These are phyloP conservation scores for Epirrhoe tristata DNA, from an alignment of 2,888 invertebrate species.

Conservation along the genomic window DNA sequence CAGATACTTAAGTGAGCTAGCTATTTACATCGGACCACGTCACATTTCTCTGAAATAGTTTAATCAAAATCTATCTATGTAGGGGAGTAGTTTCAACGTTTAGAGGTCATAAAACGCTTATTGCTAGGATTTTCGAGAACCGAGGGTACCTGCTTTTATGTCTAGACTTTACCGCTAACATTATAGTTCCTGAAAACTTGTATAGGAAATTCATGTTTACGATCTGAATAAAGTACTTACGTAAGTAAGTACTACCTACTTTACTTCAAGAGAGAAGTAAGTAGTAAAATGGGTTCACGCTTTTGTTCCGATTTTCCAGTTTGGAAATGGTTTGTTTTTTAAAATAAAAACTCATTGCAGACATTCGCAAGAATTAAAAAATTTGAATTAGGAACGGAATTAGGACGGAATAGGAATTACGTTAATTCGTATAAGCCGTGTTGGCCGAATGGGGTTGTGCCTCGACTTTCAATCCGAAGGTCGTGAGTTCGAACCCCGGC, in stretches of 20 bases:
- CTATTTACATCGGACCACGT: conserved; percentile 2
- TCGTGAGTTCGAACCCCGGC: neutral
- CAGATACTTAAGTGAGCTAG: conserved; percentile 9
- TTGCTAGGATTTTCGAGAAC: conserved; percentile 41
- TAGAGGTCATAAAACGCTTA: conserved; percentile 45
- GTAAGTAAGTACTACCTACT: neutral
- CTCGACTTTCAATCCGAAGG: neutral
- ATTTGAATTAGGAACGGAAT: neutral
- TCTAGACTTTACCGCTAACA: conserved; percentile 32
- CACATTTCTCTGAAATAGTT: conserved; percentile 36
- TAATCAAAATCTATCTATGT: conserved; percentile 41
- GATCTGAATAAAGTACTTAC: conserved; percentile 21
- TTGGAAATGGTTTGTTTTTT: too few species aligned
- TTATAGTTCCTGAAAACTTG: conserved; percentile 37
- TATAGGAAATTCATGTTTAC: conserved; percentile 31
- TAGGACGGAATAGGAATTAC: too few species aligned
- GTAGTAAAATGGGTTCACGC: neutral
- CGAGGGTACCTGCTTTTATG: conserved; percentile 38
- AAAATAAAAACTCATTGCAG: neutral
- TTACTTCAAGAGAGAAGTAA: neutral
- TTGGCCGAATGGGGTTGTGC: too few species aligned
- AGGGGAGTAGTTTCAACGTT: conserved; percentile 36
- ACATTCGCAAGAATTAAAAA: neutral
- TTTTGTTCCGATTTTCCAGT: neutral
- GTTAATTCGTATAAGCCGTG: too few species aligned